Conservation (phyloP, 1,140 invertebrate genomes). For the Meloidogyne floridensis region DNA sequence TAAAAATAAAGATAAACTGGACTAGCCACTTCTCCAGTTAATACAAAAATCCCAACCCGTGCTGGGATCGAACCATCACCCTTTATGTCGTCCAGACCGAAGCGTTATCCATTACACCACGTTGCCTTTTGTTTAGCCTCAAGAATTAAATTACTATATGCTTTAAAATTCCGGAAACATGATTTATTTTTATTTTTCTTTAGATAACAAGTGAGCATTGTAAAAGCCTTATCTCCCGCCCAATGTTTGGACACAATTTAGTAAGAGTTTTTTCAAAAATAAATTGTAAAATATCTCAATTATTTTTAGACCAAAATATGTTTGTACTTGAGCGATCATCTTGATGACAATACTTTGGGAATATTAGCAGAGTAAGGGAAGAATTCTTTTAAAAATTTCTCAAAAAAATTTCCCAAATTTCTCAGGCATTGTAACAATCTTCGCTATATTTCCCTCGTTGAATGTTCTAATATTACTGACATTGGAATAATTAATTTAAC, state of each 20-base stretch:
- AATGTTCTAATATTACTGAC: conserved; percentile 59
- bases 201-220: conserved; percentile 40
- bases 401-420: background rate
- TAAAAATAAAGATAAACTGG: background rate
- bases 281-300: conserved; percentile 19
- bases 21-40: background rate
- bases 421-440: conserved; percentile 32
- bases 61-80: no score
- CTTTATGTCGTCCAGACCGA: no score
- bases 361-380: conserved; percentile 34
- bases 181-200: conserved; percentile 26
- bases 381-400: background rate
- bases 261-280: conserved; percentile 21
- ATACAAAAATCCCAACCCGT: background rate
- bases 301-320: conserved; percentile 43
- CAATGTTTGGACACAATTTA: conserved; percentile 37
- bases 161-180: no score
- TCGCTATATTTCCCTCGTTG: conserved; percentile 55
- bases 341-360: conserved; percentile 53
- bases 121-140: no score
- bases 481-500: conserved; percentile 29
- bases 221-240: conserved; percentile 41
- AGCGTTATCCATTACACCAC: background rate
- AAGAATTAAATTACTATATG: background rate
- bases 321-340: conserved; percentile 62